Percentiles rank a stretch among this genome's conserved stretches.
These are phyloP conservation scores for Drosophila rubida DNA, from an alignment of 2,888 invertebrate genomes.

Conservation along the genomic window DNA sequence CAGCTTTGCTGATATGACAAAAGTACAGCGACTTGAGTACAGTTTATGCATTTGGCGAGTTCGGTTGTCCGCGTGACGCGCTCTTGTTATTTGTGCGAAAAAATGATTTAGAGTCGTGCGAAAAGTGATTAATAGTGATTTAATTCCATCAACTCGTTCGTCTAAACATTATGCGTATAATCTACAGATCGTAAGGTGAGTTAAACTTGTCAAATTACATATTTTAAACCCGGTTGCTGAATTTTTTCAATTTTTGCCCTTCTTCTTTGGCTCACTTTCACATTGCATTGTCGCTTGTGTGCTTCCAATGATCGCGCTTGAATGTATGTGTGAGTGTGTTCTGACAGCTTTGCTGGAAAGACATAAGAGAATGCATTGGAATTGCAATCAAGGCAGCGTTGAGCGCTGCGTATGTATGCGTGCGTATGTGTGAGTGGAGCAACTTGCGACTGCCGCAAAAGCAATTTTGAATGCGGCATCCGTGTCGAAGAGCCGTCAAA, in stretches of 20 bases:
- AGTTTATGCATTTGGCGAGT: no score
- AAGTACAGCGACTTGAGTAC: no score
- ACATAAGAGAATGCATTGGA: constrained; percentile 23
- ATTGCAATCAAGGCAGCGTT: constrained; percentile 38
- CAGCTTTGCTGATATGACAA: not conserved
- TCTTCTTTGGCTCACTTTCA: not conserved
- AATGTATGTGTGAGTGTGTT: not conserved
- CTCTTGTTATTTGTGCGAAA: not conserved
- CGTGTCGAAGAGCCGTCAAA: constrained; percentile 36
- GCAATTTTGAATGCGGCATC: constrained; percentile 28
- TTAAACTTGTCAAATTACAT: not conserved
- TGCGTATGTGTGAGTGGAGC: not conserved
- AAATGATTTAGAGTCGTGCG: no score
- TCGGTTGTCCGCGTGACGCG: not conserved
- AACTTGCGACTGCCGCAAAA: constrained; percentile 21
- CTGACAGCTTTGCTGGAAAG: not conserved
- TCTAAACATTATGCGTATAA: not conserved
- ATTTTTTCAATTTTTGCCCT: not conserved
- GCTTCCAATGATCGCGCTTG: not conserved
- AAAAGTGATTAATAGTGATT: not conserved
- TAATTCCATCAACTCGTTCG: not conserved
- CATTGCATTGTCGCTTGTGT: not conserved
- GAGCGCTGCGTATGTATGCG: not conserved
- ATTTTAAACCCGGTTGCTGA: not conserved
- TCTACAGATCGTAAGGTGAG: not conserved